Conservation (phyloP, 2,113 vertebrate species). For the Pogonocichla stellata region DNA sequence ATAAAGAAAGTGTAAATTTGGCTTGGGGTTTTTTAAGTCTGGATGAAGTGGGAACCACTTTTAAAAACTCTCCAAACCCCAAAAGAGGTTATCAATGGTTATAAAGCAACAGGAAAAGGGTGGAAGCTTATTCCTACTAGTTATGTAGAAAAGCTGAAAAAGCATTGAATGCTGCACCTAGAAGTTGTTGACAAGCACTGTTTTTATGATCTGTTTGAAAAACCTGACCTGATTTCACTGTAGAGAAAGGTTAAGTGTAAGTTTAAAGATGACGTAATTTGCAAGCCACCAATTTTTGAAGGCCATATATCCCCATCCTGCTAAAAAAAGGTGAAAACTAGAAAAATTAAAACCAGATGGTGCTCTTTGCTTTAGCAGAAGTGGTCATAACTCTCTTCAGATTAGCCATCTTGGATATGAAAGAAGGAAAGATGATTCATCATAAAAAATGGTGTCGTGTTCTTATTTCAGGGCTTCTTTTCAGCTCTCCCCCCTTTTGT, state of each 20-base stretch:
- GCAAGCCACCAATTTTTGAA: neutral
- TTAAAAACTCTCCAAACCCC: neutral
- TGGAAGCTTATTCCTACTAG: neutral
- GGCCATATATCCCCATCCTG: neutral
- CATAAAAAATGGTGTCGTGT: neutral
- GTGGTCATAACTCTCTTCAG: neutral
- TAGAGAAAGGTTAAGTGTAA: neutral
- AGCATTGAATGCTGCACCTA: neutral
- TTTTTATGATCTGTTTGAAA: neutral
- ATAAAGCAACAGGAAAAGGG: neutral
- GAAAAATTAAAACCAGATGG: neutral
- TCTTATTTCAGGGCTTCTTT: neutral
- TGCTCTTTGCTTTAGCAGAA: neutral
- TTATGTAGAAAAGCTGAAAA: neutral
- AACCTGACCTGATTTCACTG: neutral
- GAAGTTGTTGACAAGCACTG: neutral
- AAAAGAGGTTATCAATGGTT: neutral
- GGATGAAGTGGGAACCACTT: neutral
- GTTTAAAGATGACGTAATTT: neutral
- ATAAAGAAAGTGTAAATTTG: neutral
- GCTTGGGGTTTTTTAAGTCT: neutral
- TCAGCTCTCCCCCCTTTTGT: neutral
- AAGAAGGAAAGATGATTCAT: neutral
- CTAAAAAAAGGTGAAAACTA: neutral
- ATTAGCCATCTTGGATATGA: neutral